These are phyloP conservation scores for Mesoligia furuncula DNA, from an alignment of 2,888 invertebrate species.

Conservation along the genomic window DNA sequence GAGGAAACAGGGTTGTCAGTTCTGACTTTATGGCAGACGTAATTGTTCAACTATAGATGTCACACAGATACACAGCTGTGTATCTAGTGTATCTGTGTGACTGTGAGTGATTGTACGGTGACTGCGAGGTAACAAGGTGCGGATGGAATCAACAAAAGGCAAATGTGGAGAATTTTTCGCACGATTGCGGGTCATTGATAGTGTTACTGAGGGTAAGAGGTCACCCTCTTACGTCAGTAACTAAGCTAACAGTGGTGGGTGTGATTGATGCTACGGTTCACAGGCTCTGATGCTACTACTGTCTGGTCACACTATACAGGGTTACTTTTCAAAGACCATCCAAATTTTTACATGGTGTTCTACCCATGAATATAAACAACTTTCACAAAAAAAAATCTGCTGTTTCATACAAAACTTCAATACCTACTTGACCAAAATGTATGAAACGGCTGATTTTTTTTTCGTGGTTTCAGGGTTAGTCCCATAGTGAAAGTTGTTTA, in stretches of 20 bases:
- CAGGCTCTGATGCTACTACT: background rate
- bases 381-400: too few relatives aligned
- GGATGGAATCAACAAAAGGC: background rate
- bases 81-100: background rate
- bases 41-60: background rate
- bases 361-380: too few relatives aligned
- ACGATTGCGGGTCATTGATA: background rate
- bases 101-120: background rate
- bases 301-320: too few relatives aligned
- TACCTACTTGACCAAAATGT: too few relatives aligned
- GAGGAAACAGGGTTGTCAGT: background rate
- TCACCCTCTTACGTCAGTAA: too few relatives aligned
- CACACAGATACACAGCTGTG: background rate
- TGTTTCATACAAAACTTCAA: too few relatives aligned
- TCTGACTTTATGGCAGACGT: background rate
- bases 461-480: too few relatives aligned
- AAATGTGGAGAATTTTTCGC: background rate
- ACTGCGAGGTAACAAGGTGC: background rate
- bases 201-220: background rate
- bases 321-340: too few relatives aligned
- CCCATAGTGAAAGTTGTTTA: too few relatives aligned
- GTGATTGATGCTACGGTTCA: background rate
- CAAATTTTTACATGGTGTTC: too few relatives aligned
- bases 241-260: background rate
- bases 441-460: too few relatives aligned